Base-by-base conservation (phyloP, 2,113 vertebrate genomes). In the Hemibagrus wyckioides region DNA sequence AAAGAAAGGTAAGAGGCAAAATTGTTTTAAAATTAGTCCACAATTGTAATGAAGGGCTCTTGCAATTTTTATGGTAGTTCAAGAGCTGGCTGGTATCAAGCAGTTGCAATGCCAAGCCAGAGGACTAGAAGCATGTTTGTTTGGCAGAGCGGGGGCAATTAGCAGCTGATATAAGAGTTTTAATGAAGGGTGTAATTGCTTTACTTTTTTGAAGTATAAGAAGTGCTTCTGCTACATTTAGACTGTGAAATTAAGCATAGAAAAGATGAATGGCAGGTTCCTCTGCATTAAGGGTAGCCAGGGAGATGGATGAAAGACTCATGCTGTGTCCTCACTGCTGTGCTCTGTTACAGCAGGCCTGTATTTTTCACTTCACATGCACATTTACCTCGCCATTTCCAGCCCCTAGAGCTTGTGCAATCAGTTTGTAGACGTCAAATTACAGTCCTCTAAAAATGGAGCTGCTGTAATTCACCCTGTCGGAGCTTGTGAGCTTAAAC, bases 151-250 rank as follows among this genome's bases (percentile, higher is more conserved):
- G 14, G 59, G 39, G 82, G 87, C 87, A 87, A 85, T 90, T 89
- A 89, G 79, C 80, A 59, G 15, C 71, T 83, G 85, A 87, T 90
- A 82, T 79, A 89, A 63, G 77, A 63, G 57, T 85, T 89, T 48
- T 87, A 89, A 90, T 90, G 57, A 90, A 90, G 83, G 71, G 83
- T 83, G 61, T 89, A 89, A 85, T 90, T 89, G 87, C 85, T 83
- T 59, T 33, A 79, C 15, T 44, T 69, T 85, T 89, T 73, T 76
- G 85, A 59, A 82, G 83, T 61, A 71, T 71, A 76, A 57, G 79
- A 80, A 85, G 79, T 85, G 59, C 36, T 21, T 85, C 77, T 69
- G 67, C 28, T 48, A 61, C 86, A 73, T 89, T 89, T 50, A 80
- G 65, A 52, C 59, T 82, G 85, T 87, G 87, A 89, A 90, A 90